A percentile compares a stretch with the other conserved stretches of the same genome.
phyloP scores from a whole-genome alignment of 2,113 vertebrate genomes.

The Mesitornis unicolor region DNA sequence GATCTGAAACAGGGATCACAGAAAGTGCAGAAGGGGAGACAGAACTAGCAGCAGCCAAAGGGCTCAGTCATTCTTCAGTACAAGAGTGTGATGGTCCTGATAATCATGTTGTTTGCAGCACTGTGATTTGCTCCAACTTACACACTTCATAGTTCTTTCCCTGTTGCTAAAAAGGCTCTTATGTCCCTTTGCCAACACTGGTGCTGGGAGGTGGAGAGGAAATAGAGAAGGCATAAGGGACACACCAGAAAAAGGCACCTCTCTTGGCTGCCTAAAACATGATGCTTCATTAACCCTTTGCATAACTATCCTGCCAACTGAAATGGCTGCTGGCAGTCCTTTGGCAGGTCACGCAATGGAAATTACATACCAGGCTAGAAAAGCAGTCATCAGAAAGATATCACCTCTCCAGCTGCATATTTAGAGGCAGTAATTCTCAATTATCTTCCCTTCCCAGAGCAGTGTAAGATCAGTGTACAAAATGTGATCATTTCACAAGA shows the following conservation, averaged over 20 bases:
- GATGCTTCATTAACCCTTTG: neutral
- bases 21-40: neutral
- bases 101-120: neutral
- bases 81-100: neutral
- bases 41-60: neutral
- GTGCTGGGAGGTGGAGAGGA: neutral
- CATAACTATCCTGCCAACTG: neutral
- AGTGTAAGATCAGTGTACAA: neutral
- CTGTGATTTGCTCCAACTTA: neutral
- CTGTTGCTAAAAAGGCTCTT: neutral
- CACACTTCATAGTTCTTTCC: neutral
- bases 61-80: neutral
- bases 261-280: neutral
- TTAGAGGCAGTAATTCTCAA: neutral
- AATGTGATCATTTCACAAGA: neutral
- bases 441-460: neutral
- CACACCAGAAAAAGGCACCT: neutral
- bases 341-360: neutral
- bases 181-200: neutral
- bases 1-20: neutral
- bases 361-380: neutral
- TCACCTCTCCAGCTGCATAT: neutral
- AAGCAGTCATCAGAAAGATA: neutral
- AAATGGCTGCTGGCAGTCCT: slow-evolving; percentile 8
- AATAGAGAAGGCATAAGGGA: neutral